Conservation (phyloP, 2,113 vertebrate species). For the Poeciliopsis turrubarensis region DNA sequence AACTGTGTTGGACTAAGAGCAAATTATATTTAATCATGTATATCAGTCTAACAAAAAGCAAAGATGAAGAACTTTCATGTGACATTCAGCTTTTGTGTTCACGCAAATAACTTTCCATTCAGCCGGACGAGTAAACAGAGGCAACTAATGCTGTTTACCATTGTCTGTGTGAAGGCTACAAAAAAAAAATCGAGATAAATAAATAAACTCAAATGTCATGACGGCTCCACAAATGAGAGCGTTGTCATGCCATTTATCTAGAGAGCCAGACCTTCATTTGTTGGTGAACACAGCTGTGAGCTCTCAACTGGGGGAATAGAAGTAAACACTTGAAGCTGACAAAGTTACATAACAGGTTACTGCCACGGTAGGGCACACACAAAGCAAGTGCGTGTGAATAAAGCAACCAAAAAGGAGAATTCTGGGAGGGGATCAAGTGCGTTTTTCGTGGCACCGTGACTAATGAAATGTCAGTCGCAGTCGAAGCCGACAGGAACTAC, state of each 20-base stretch:
- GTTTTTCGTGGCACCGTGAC: not conserved
- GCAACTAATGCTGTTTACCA: constrained; percentile 2
- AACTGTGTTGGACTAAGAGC: not conserved
- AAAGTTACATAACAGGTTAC: not conserved
- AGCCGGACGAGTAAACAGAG: not conserved
- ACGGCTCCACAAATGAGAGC: not conserved
- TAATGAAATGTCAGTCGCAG: too few relatives aligned
- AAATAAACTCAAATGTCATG: constrained; percentile 1
- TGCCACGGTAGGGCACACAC: not conserved
- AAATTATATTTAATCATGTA: not conserved
- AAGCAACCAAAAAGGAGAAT: not conserved
- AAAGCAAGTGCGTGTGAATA: not conserved
- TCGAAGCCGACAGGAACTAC: too few relatives aligned
- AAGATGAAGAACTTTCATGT: not conserved
- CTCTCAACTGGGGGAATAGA: not conserved
- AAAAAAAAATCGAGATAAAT: not conserved
- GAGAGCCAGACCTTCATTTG: not conserved
- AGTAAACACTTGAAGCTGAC: not conserved
- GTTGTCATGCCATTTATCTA: not conserved
- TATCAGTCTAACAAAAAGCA: not conserved
- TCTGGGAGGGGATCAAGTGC: not conserved
- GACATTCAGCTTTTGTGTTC: constrained; percentile 3
- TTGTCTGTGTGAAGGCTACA: not conserved
- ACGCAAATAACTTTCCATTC: not conserved
- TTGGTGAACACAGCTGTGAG: constrained; percentile 3